Base-by-base conservation (phyloP, 2,888 invertebrate genomes). In the Argyresthia albistria region DNA sequence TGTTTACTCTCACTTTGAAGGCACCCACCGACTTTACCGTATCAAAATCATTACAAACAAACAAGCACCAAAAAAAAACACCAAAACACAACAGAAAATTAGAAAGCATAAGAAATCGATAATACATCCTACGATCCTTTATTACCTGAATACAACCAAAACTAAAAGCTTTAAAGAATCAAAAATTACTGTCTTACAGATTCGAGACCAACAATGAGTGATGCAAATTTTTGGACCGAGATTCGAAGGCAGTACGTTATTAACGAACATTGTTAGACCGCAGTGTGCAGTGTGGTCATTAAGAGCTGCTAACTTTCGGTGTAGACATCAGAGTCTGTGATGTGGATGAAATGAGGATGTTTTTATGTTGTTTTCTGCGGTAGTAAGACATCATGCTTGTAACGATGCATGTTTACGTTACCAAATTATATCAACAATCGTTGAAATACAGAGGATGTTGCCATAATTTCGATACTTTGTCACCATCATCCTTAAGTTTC, bases 171-270 rank as follows among this genome's bases (percentile, higher is more conserved):
- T 50, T 66, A 67, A 25, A 70, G 60, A 50, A 35, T 64, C 67
- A 68, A 71, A 79, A 80, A 82, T 83, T 78, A 70, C 67, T 56
- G 67, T 60, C 60, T 47, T 47, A 16, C 9, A 10, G 35, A n/a
- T 6, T 14, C 60, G 63, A 59, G 83, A 73, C 83, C 77, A 69
- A 74, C 77, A 83, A 87, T 87, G 80, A 83, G 67, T 64, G 77
- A 87, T 87, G 86, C 80, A 74, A 87, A 87, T 87, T 71, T 25
- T 46, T 63, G 46, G 52, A 42, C 55, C 58, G 62, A 65, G 70
- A 69, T 62, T 67, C 70, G 66, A 75, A 70, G 68, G 63, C 64
- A 50, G 59, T 65, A 72, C 66, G 68, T 80, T 79, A 81, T 71
- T 65, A 65, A 69, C 63, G 60, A 63, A 63, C 67, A 66, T 65